A percentile compares a stretch with the other conserved stretches of the same genome.
Conservation (phyloP, 92 coral and sea anemone species). For the Phenganax stokvisi region DNA sequence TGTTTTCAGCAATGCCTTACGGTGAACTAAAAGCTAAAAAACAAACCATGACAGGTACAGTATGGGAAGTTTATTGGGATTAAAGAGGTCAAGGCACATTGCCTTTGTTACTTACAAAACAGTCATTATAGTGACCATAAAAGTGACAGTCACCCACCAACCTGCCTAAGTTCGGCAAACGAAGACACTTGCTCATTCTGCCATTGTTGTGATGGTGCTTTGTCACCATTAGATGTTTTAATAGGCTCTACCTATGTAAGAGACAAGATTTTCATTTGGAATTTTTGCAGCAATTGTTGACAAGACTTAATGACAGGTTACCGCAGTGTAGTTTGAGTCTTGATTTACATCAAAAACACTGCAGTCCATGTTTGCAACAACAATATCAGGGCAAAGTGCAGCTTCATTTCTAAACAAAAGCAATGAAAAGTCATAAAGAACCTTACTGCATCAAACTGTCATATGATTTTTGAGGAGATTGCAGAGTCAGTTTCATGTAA, state of each 20-base stretch:
- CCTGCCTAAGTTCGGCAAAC: conserved; percentile 94
- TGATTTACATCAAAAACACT: conserved; percentile 58
- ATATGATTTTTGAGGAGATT: neutral
- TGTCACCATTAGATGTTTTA: conserved; percentile 57
- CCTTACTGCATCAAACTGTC: too few species aligned
- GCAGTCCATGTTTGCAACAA: conserved; percentile 72
- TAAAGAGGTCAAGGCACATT: neutral
- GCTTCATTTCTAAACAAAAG: conserved; percentile 67
- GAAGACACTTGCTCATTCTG: conserved; percentile 84
- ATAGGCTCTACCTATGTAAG: conserved; percentile 10
- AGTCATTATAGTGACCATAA: too few species aligned
- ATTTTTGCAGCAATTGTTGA: neutral
- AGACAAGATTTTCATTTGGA: neutral
- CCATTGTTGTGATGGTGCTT: conserved; percentile 74
- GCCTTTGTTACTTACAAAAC: neutral
- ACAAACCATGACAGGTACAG: neutral
- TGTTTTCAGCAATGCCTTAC: conserved; percentile 14
- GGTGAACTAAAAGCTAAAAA: conserved; percentile 29
- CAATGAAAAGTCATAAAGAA: too few species aligned
- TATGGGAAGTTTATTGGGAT: neutral
- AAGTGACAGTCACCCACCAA: conserved; percentile 1
- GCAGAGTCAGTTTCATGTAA: too few species aligned
- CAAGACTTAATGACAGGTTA: conserved; percentile 9
- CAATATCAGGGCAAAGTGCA: conserved; percentile 81
- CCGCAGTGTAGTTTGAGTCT: conserved; percentile 65